Evolutionary conservation across 2,113 vertebrate species (phyloP), one percentile per base, ranked within the genome.

Genomic region (Nansenia antarctica): DNA sequence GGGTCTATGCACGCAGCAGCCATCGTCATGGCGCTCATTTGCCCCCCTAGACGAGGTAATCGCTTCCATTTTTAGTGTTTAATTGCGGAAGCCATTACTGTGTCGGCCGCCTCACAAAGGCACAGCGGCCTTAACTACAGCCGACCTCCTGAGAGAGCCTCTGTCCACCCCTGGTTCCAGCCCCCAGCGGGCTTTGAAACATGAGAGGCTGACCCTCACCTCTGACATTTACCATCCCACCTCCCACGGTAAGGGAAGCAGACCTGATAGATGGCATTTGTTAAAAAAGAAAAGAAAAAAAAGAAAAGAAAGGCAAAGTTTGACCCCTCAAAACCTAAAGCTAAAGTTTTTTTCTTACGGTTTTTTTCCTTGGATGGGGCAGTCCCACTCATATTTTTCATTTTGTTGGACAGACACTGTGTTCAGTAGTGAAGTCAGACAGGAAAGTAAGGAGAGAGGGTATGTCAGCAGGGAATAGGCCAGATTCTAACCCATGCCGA

Each of bases 1-100:
- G n/a, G 60, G 27, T 35, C 12, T 73, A 58, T 52, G 49, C 74
- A 55, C 26, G 45, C 75, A 55, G 85, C 74, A 55, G 62, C 60
- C 30, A 57, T 60, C 69, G 62, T 64, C 63, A 61, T 65, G 35
- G 58, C 62, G 35, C 73, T 82, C 84, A 70, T 68, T 82, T 39
- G 62, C 30, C 70, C 55, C 39, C 65, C 76, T 81, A 76, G 70
- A 64, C 81, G 72, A 86, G 67, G 62, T 83, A 88, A 90, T 83
- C 68, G 77, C 87, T 89, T 91, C 92, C 87, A 88, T 87, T 90
- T 90, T 89, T 82, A 83, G 80, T 82, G 87, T 85, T 89, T 88
- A 89, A 90, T 60, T 87, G 80, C 76, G 81, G 88, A 90, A 90
- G 73, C 85, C 84, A 85, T 90, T 90, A 86, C 78, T 65, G 63